Base-by-base conservation (phyloP, 2,113 vertebrate species). In the Bambusicola thoracicus region DNA sequence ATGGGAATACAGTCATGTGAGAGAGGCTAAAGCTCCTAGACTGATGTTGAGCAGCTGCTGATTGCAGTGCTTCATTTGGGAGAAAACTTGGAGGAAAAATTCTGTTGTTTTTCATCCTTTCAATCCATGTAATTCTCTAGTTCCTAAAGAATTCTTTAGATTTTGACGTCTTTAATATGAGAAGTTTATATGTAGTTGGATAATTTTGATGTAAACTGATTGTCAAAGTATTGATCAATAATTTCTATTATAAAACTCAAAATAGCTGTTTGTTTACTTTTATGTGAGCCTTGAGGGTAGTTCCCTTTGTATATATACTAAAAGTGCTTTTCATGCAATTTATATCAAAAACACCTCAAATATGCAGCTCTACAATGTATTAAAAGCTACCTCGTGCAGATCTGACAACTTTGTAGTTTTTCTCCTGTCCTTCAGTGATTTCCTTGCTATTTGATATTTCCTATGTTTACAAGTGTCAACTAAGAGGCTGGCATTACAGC, bases 351-450 rank as follows among this genome's bases (percentile, higher is more conserved):
- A 81, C 51, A 65, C 30, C 27, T 49, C 88, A 14, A n/a, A 77
- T 61, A 27, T 84, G n/a, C 66, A 86, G 40, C 53, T 86, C 83
- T 81, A 61, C 27, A 16, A 13, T 75, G 89, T 90, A 68, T 43
- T 65, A 83, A 81, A 93, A 85, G 25, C 5, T 81, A 51, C 53
- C 32, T 32, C 20, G 24, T 69, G 51, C 36, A 63, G 44, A 67
- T 90, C 70, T 88, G 85, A 85, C 76, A 68, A 78, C 53, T 74
- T 82, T 67, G 76, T 74, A 51, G 38, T 51, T 72, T 90, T 86
- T 96, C 48, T 78, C 38, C 22, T 27, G 34, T 81, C 46, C 56
- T 81, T 88, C 46, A 68, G 46, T 88, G 27, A 29, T 90, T 96
- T 88, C 56, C 81, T 81, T 78, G 34, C n/a, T 16, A 6, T 55